Conservation (phyloP, 2,113 vertebrate species). For the Elephantulus edwardii region DNA sequence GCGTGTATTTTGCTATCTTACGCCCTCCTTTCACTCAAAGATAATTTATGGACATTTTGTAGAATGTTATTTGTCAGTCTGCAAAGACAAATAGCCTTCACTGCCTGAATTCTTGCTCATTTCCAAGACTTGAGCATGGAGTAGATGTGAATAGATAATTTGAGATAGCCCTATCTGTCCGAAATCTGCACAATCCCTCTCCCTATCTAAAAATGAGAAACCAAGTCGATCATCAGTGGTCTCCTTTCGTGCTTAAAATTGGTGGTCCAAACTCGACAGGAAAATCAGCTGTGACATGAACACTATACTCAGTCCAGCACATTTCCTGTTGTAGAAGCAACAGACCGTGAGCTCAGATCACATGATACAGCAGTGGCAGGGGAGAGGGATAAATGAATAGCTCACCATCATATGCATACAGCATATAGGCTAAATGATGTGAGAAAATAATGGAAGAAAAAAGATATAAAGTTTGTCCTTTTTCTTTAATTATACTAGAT, state of each 20-base stretch:
- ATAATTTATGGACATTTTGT: not conserved
- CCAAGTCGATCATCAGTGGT: not conserved
- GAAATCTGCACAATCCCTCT: not conserved
- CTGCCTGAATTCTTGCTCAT: not conserved
- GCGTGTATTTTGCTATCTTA: not conserved
- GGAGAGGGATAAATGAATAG: not conserved
- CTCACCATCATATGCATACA: not conserved
- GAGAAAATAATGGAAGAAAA: not conserved
- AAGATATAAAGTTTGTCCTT: not conserved
- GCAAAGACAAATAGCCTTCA: not conserved
- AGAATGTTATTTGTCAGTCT: not conserved
- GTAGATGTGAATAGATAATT: not conserved
- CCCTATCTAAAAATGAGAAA: not conserved
- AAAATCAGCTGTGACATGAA: not conserved
- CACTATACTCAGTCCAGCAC: not conserved
- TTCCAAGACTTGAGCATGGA: not conserved
- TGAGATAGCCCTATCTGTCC: not conserved
- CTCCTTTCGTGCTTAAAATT: not conserved
- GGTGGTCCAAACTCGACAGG: not conserved
- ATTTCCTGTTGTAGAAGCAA: not conserved
- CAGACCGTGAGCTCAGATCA: not conserved
- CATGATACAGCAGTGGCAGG: not conserved
- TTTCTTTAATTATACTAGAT: not conserved
- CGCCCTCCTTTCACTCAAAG: not conserved
- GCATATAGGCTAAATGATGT: not conserved